Evolutionary conservation across 2,797 vertebrate species (phyloP).

Genomic region (Enteromius fasciolatus): DNA sequence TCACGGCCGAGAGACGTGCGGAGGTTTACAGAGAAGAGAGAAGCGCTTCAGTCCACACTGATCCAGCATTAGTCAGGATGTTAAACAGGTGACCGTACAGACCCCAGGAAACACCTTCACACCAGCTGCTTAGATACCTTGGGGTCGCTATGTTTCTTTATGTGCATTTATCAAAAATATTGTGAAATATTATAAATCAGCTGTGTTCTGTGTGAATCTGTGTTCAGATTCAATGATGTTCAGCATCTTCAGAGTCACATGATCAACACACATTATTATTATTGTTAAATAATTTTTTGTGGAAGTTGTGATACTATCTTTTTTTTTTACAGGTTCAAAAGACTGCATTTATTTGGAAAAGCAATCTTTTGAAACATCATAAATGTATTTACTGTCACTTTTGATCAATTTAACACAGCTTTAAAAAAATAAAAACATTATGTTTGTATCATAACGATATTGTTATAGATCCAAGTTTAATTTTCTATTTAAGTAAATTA

Average conservation of each 20-base stretch:
- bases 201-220: not conserved
- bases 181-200: not conserved
- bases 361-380: not conserved
- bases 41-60: conserved; percentile 41
- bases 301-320: not conserved
- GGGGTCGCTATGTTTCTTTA: not conserved
- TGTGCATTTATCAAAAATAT: not conserved
- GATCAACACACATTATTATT: not conserved
- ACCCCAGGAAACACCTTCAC: not conserved
- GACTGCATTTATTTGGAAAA: not conserved
- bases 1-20: conserved; percentile 51
- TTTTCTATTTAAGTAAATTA: too few species aligned
- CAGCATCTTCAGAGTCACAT: not conserved
- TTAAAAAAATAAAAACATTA: not conserved
- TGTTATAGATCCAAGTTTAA: not conserved
- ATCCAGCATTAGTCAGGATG: conserved; percentile 23
- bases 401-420: not conserved
- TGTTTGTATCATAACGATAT: too few species aligned
- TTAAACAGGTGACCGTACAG: not conserved
- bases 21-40: conserved; percentile 54
- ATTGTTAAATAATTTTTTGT: not conserved
- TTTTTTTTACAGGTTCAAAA: not conserved
- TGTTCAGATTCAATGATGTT: not conserved
- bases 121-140: not conserved
- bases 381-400: not conserved